Percentiles rank a stretch among this genome's conserved stretches.
phyloP scores from a whole-genome alignment of 2,113 vertebrate species.

The Urocolius indicus region DNA sequence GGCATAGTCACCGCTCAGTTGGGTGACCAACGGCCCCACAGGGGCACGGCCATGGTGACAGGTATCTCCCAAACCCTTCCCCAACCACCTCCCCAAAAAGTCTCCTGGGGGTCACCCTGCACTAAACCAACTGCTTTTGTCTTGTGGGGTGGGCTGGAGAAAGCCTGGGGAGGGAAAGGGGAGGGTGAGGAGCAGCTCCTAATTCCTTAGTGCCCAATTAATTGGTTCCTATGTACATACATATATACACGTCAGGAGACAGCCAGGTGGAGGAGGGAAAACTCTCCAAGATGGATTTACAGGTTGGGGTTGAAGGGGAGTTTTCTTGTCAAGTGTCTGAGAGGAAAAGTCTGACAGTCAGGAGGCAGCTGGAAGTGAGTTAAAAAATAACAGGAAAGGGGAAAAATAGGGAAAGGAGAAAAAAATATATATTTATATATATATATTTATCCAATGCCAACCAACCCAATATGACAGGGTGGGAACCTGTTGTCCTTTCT shows the following conservation, averaged over 20 bases:
- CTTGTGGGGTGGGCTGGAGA: too few species aligned
- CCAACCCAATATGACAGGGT: accelerated
- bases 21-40: neutral
- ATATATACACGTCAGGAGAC: neutral
- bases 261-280: neutral
- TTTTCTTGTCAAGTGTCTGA: neutral
- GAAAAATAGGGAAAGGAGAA: neutral
- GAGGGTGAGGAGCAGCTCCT: neutral
- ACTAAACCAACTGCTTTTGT: neutral
- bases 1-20: neutral
- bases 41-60: neutral
- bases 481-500: neutral
- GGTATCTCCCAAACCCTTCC: neutral
- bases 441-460: neutral
- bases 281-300: neutral
- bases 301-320: neutral
- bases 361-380: neutral
- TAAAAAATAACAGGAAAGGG: neutral
- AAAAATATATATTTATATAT: neutral
- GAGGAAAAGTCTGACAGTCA: neutral
- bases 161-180: neutral
- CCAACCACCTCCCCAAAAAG: neutral
- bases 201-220: constrained; percentile 5
- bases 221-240: constrained; percentile 22
- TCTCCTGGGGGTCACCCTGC: neutral